These are phyloP conservation scores for Trochalopteron elliotii DNA, from an alignment of 2,113 vertebrate species.

Conservation along the genomic window DNA sequence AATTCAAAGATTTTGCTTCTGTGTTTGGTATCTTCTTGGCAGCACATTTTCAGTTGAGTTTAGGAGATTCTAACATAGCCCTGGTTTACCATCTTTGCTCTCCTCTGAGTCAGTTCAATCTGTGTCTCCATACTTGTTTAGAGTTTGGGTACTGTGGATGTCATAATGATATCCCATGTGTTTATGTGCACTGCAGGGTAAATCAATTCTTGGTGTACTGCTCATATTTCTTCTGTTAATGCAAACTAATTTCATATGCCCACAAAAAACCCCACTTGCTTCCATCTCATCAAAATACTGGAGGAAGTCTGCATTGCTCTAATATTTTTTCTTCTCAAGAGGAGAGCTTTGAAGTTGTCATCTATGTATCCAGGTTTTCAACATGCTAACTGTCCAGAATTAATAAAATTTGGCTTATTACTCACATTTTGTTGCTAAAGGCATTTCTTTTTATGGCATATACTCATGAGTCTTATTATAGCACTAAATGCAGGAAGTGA, in stretches of 20 bases:
- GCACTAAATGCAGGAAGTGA: background rate
- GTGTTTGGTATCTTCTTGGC: background rate
- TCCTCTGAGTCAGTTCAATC: background rate
- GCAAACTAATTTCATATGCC: background rate
- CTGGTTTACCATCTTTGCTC: background rate
- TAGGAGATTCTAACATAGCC: background rate
- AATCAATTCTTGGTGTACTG: accelerated
- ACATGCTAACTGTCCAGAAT: background rate
- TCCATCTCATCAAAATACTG: background rate
- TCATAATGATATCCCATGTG: background rate
- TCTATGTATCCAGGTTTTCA: background rate
- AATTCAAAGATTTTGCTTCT: background rate
- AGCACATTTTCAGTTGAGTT: background rate
- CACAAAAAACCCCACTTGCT: background rate
- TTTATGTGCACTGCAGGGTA: background rate
- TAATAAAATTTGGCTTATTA: background rate
- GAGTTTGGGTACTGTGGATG: background rate
- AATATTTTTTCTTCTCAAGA: background rate
- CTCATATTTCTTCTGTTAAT: background rate
- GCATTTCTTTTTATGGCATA: background rate
- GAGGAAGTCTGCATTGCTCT: background rate
- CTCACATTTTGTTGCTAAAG: background rate
- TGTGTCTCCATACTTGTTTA: background rate
- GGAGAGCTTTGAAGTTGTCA: background rate
- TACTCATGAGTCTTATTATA: background rate